phyloP scores from a whole-genome alignment of 2,888 invertebrate species.

The Apotomis capreana region DNA sequence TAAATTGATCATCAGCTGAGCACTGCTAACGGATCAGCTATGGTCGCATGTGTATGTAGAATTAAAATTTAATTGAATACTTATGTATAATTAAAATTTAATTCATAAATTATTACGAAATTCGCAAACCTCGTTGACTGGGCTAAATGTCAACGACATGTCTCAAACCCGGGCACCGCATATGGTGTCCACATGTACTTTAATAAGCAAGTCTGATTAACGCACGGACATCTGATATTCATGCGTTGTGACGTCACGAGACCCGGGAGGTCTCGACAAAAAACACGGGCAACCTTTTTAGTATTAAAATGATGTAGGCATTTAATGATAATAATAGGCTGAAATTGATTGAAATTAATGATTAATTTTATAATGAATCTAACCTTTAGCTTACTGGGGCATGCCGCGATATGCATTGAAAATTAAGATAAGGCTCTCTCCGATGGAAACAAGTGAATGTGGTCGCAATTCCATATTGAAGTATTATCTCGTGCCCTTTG shows the following conservation, averaged over 20 bases:
- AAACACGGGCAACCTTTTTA: conserved; percentile 19
- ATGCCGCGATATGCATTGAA: not conserved
- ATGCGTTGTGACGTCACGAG: conserved; percentile 4
- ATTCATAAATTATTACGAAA: too few relatives aligned
- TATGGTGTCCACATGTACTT: conserved; percentile 33
- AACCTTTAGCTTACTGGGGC: conserved; percentile 27
- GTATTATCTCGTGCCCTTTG: not conserved
- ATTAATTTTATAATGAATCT: conserved; percentile 20
- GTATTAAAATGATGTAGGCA: conserved; percentile 9
- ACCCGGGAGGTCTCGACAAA: conserved; percentile 22
- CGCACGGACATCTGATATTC: conserved; percentile 20
- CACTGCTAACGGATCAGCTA: too few relatives aligned
- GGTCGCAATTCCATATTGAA: not conserved
- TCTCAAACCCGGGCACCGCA: conserved; percentile 11
- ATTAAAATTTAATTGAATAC: too few relatives aligned
- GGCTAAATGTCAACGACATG: conserved; percentile 33
- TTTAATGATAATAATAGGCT: conserved; percentile 5
- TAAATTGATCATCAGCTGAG: too few relatives aligned
- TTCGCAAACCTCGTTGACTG: not conserved
- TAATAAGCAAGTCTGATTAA: conserved; percentile 28
- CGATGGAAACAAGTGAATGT: not conserved
- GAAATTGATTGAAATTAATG: conserved; percentile 24
- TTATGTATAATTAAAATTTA: too few relatives aligned
- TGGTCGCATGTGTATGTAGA: too few relatives aligned
- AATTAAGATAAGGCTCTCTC: conserved; percentile 16